phyloP scores from a whole-genome alignment of 2,113 vertebrate genomes.

The Chlorodrepanis virens region DNA sequence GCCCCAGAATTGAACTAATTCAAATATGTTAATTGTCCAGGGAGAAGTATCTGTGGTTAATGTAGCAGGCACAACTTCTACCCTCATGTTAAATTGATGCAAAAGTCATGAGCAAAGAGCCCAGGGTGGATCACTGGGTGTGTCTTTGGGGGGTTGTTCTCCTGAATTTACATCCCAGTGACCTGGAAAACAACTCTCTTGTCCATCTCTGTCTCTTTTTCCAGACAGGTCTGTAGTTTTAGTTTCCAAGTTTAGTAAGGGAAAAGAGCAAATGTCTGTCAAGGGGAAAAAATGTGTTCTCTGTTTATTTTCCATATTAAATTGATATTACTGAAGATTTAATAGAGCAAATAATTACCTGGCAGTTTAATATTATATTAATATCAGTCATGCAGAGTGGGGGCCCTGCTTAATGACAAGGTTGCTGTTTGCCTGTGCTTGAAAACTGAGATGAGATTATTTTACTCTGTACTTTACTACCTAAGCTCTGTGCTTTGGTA shows the following conservation, averaged over 20 bases:
- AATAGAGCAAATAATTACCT: constrained; percentile 21
- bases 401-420: neutral
- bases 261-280: neutral
- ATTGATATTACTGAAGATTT: constrained; percentile 10
- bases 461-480: neutral
- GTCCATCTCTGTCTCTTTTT: neutral
- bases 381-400: neutral
- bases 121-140: accelerated
- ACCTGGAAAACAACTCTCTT: neutral
- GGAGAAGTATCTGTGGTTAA: neutral
- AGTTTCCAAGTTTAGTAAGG: neutral
- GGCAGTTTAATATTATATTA: constrained; percentile 23
- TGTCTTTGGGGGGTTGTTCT: neutral
- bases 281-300: neutral
- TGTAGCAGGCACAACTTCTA: neutral
- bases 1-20: neutral
- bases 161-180: neutral
- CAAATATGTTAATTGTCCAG: neutral
- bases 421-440: neutral
- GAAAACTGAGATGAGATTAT: neutral
- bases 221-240: neutral
- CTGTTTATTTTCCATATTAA: constrained; percentile 5
- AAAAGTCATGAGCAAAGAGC: neutral
- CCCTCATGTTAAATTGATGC: neutral
- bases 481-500: neutral